Evolutionary conservation across 92 coral and sea anemone species (phyloP).

Genomic region (Palythoa grandis): DNA sequence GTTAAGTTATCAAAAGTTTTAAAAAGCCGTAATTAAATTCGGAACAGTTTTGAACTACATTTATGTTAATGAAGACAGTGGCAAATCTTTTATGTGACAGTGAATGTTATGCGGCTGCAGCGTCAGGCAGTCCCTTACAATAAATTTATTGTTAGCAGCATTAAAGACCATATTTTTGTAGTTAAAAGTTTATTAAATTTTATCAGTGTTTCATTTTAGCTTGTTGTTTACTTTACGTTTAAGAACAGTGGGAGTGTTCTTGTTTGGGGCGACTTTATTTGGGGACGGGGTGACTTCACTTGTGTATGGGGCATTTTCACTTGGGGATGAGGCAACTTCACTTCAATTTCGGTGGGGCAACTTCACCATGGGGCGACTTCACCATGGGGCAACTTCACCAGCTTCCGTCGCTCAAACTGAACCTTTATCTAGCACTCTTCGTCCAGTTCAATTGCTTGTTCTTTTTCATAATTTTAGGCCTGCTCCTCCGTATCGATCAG

Average conservation of each 20-base stretch:
- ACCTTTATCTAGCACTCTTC: background rate
- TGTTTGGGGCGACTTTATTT: background rate
- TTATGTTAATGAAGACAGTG: background rate
- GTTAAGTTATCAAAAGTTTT: background rate
- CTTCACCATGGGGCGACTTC: too few relatives aligned
- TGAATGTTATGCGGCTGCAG: background rate
- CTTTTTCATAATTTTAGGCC: background rate
- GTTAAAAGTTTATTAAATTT: background rate
- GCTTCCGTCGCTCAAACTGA: constrained; percentile 5
- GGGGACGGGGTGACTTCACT: background rate
- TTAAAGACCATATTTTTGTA: background rate
- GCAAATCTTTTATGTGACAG: constrained; percentile 1
- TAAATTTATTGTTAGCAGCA: background rate
- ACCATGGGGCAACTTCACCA: too few relatives aligned
- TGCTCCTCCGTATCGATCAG: constrained; percentile 29
- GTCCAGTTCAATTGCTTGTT: constrained; percentile 10
- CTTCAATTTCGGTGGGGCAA: too few relatives aligned
- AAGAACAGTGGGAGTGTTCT: background rate
- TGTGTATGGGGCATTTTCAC: background rate
- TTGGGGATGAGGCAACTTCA: background rate
- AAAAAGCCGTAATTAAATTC: background rate
- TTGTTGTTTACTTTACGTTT: background rate
- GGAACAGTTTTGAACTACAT: background rate
- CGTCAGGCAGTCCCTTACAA: background rate
- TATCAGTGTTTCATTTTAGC: background rate